phyloP scores from a whole-genome alignment of 2,113 vertebrate species.

The Tragulus kanchil region DNA sequence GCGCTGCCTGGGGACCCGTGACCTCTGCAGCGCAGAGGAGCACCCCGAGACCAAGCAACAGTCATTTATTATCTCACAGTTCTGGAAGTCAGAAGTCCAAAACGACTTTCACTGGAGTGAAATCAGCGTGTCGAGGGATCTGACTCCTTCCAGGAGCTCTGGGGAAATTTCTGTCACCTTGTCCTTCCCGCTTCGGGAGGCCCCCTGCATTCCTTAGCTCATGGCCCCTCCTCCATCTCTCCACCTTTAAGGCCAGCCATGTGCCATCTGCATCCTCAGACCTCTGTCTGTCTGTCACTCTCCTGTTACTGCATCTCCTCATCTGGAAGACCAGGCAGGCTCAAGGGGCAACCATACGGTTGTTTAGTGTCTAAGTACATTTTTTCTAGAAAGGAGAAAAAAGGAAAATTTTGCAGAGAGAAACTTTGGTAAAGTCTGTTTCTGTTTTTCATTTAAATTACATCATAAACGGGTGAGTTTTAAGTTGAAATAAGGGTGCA shows the following conservation, averaged over 20 bases:
- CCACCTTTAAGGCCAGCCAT: background rate
- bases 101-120: background rate
- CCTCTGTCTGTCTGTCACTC: background rate
- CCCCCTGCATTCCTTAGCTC: background rate
- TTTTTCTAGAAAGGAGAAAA: background rate
- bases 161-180: background rate
- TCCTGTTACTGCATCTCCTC: background rate
- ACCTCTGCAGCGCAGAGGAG: background rate
- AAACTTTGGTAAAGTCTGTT: background rate
- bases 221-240: background rate
- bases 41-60: background rate
- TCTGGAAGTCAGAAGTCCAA: background rate
- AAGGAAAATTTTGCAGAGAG: background rate
- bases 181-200: background rate
- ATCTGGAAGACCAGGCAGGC: background rate
- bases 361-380: background rate
- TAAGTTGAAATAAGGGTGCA: background rate
- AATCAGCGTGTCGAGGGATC: background rate
- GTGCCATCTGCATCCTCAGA: background rate
- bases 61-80: background rate
- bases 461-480: background rate
- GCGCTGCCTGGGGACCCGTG: background rate
- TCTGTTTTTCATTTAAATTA: background rate
- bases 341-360: background rate
- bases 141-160: background rate